phyloP scores from a whole-genome alignment of 64 coral and sea anemone genomes.

The Porites lutea region DNA sequence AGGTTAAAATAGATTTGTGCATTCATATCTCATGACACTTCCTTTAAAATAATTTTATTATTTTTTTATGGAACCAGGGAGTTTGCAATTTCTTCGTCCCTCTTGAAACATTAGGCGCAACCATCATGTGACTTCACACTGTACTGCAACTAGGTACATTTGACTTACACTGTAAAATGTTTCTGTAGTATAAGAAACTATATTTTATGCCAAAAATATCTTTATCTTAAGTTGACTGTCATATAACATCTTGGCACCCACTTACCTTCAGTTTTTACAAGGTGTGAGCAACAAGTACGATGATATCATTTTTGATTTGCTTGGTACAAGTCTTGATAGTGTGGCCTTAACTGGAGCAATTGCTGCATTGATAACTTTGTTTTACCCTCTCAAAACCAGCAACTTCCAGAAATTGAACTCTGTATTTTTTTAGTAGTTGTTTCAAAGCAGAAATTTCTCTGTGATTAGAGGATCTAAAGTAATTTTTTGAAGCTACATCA shows the following conservation, averaged over 20 bases:
- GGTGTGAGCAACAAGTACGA: constrained; percentile 48
- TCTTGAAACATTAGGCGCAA: too few species aligned
- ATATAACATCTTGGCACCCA: constrained; percentile 46
- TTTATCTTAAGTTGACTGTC: neutral
- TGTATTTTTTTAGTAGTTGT: constrained; percentile 3
- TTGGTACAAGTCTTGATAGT: constrained; percentile 69
- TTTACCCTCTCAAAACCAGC: constrained; percentile 56
- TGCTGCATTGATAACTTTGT: constrained; percentile 41
- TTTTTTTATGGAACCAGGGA: too few species aligned
- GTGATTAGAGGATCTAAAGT: constrained; percentile 9
- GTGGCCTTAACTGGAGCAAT: constrained; percentile 37
- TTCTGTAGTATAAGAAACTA: too few species aligned
- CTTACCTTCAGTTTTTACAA: constrained; percentile 43
- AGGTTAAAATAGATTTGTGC: too few species aligned
- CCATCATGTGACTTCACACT: too few species aligned
- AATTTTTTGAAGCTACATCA: constrained; percentile 23
- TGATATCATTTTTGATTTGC: constrained; percentile 27
- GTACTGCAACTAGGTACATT: too few species aligned
- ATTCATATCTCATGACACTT: too few species aligned
- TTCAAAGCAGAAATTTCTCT: constrained; percentile 21
- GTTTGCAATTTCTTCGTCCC: too few species aligned
- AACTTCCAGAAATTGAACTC: constrained; percentile 21
- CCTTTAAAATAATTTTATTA: too few species aligned
- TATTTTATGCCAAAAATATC: neutral
- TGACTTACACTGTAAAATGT: too few species aligned